phyloP scores from a whole-genome alignment of 2,797 vertebrate species.

The Buphagus erythrorhynchus region DNA sequence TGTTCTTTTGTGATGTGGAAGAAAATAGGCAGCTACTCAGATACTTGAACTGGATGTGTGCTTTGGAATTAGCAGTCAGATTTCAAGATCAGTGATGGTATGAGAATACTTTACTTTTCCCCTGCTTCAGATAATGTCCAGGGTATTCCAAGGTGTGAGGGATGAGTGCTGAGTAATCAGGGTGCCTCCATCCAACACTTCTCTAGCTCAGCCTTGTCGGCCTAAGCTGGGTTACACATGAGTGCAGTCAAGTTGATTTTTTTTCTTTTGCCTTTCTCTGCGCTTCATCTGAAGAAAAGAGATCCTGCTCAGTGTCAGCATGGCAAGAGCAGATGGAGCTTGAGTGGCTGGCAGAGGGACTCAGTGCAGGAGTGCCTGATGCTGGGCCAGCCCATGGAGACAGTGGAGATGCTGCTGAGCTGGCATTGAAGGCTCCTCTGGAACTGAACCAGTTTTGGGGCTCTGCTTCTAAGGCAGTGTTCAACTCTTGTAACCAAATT shows the following conservation, averaged over 20 bases:
- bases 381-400: not conserved
- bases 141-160: not conserved
- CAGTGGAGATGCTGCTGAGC: not conserved
- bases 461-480: not conserved
- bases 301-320: not conserved
- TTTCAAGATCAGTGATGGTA: not conserved
- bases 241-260: not conserved
- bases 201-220: not conserved
- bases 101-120: not conserved
- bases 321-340: not conserved
- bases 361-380: not conserved
- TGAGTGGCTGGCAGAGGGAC: not conserved
- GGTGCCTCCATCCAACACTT: not conserved
- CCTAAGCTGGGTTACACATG: not conserved
- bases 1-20: not conserved
- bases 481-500: not conserved
- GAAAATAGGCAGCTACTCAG: not conserved
- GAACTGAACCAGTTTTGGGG: not conserved
- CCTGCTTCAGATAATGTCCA: not conserved
- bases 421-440: not conserved
- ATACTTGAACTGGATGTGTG: not conserved
- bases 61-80: not conserved
- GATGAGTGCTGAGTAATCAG: not conserved
- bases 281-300: not conserved
- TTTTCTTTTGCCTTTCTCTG: not conserved